Evolutionary conservation across 2,888 invertebrate species (phyloP).

Genomic region (Lottia gigantea): DNA sequence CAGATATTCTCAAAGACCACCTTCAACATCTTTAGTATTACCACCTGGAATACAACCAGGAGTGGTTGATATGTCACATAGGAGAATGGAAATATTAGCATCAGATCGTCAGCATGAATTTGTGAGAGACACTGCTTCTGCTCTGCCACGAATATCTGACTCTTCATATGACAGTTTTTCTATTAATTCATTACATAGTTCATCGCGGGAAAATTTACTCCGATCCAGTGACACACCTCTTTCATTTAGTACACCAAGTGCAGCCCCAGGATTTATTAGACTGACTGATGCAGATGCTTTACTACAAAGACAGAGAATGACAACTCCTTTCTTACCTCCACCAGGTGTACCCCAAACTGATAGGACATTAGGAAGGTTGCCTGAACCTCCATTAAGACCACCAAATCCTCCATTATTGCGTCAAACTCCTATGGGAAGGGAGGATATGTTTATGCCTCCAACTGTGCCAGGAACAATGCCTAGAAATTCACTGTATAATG

Average conservation of each 20-base stretch:
- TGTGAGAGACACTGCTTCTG: slow-evolving; percentile 32
- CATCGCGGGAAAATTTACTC: slow-evolving; percentile 33
- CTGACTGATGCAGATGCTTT: slow-evolving; percentile 56
- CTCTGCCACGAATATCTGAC: slow-evolving; percentile 35
- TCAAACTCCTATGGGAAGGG: slow-evolving; percentile 46
- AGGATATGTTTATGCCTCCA: slow-evolving; percentile 52
- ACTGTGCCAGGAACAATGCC: slow-evolving; percentile 54
- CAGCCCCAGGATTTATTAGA: slow-evolving; percentile 45
- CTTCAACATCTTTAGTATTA: slow-evolving; percentile 17
- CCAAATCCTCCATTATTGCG: slow-evolving; percentile 45
- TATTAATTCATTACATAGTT: slow-evolving; percentile 34
- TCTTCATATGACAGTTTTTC: slow-evolving; percentile 35
- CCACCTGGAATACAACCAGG: slow-evolving; percentile 37
- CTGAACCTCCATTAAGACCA: slow-evolving; percentile 47
- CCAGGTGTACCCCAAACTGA: slow-evolving; percentile 34
- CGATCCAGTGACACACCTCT: slow-evolving; percentile 36
- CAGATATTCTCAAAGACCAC: slow-evolving; percentile 15
- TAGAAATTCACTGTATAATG: slow-evolving; percentile 56
- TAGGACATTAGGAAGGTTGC: slow-evolving; percentile 46
- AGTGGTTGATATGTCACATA: slow-evolving; percentile 47
- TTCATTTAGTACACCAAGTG: slow-evolving; percentile 31
- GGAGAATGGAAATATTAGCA: slow-evolving; percentile 52
- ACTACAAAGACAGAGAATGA: slow-evolving; percentile 55
- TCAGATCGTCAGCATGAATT: slow-evolving; percentile 46
- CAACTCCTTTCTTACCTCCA: slow-evolving; percentile 46